Evolutionary conservation across 2,797 vertebrate species (phyloP), one percentile per base, ranked within the genome.

Genomic region (Florisuga fusca): DNA sequence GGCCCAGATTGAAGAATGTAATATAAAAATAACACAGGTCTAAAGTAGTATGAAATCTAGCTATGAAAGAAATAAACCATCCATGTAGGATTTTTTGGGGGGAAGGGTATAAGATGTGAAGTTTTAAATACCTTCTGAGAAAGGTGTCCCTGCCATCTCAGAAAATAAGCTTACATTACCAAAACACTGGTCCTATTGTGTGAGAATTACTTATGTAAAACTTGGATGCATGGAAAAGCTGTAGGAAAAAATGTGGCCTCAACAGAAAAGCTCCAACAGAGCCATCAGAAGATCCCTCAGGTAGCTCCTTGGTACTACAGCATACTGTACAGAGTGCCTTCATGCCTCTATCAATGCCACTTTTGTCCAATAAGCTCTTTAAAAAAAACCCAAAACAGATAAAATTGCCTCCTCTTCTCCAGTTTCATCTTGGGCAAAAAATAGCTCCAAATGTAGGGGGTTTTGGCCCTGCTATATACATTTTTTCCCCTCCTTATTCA

Each of bases 391-490:
- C 21, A 31, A 23, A 83, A 86, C n/a, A 46, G 4, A 73, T 51
- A n/a, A 1, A 1, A 45, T 81, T 54, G 3, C 21, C 12, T 69
- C 9, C 7, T 86, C 29, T 38, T 79, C n/a, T 86, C 90, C 64
- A 64, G 46, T 33, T 92, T n/a, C 27, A 57, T 53, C 54, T 38
- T 55, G 7, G 9, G 7, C 31, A 84, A 74, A 71, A 62, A 84
- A 14, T n/a, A 87, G 91, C 50, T 25, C 4, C 33, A 76, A 53
- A 64, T 14, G 6, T 3, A 1, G 19, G 5, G 6, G 0, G 0
- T 8, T 41, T 57, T 82, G 38, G n/a, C 21, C 27, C 31, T 0
- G 1, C 7, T 73, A 1, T 0, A 27, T 27, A 68, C 38, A 41
- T 71, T 78, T 87, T 77, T 22, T 12, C 19, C 48, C 25, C 10